These are phyloP conservation scores for Heterodera filipjevi DNA, from an alignment of 2,888 invertebrate species.

Conservation along the genomic window DNA sequence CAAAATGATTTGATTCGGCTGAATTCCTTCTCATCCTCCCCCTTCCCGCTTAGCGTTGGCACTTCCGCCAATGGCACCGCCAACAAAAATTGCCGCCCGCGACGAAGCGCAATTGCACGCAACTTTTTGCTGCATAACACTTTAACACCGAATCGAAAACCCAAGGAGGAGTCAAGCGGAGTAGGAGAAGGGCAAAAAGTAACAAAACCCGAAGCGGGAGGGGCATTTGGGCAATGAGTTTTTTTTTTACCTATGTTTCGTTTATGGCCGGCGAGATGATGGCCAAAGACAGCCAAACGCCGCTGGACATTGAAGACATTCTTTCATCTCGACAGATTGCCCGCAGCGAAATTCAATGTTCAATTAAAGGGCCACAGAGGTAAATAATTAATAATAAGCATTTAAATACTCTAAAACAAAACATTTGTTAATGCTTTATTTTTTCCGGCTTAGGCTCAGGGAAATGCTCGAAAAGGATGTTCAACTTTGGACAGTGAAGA, in stretches of 20 bases:
- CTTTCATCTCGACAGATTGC: conserved; percentile 42
- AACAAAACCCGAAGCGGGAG: not conserved
- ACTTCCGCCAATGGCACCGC: not conserved
- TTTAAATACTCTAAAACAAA: no score
- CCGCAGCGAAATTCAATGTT: conserved; percentile 40
- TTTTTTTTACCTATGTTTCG: not conserved
- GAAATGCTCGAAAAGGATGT: conserved; percentile 48
- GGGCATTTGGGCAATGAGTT: not conserved
- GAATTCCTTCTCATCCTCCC: not conserved
- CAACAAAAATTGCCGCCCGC: not conserved
- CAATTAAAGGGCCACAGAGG: conserved; percentile 35
- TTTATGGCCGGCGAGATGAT: not conserved
- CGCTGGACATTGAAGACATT: conserved; percentile 50
- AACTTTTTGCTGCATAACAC: not conserved
- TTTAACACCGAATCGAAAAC: not conserved
- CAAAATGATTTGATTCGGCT: not conserved
- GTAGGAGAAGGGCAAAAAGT: not conserved
- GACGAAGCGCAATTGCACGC: not conserved
- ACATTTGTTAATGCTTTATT: no score
- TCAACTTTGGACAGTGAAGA: not conserved
- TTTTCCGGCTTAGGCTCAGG: conserved; percentile 32
- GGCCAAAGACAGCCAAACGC: conserved; percentile 4
- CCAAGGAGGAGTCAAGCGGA: not conserved
- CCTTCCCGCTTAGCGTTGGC: not conserved
- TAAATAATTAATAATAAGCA: conserved; percentile 26